Conservation (phyloP, 2,113 vertebrate species). For the Rhombomys opimus region DNA sequence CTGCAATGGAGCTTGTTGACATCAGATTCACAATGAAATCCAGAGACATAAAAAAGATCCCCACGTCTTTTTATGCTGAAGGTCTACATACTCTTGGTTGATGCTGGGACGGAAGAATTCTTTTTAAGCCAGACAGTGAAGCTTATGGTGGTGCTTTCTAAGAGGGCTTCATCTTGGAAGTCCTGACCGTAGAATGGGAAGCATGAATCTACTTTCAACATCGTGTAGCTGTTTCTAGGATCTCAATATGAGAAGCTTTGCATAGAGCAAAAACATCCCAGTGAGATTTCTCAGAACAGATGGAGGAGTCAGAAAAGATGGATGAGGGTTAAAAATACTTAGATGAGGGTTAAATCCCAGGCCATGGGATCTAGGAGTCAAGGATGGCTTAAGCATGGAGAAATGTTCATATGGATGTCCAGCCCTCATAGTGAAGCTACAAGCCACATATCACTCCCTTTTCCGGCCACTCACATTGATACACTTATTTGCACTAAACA, state of each 20-base stretch:
- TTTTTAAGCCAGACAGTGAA: neutral
- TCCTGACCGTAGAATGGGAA: neutral
- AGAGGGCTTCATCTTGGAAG: neutral
- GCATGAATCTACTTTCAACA: neutral
- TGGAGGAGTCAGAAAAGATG: neutral
- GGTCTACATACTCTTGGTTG: neutral
- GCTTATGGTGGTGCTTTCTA: neutral
- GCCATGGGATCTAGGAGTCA: neutral
- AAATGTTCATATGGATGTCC: neutral
- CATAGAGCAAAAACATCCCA: neutral
- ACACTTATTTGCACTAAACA: neutral
- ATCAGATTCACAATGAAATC: neutral
- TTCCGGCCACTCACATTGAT: conserved; percentile 15
- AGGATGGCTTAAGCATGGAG: too few species aligned
- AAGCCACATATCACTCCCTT: neutral
- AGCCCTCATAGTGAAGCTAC: neutral
- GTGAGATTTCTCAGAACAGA: neutral
- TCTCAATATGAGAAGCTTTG: neutral
- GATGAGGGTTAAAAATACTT: neutral
- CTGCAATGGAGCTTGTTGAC: neutral
- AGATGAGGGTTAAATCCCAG: neutral
- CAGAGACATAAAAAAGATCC: neutral
- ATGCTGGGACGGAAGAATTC: neutral
- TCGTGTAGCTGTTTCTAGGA: conserved; percentile 5
- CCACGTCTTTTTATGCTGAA: neutral